phyloP scores from a whole-genome alignment of 2,797 vertebrate species.

The Nyctibius grandis region DNA sequence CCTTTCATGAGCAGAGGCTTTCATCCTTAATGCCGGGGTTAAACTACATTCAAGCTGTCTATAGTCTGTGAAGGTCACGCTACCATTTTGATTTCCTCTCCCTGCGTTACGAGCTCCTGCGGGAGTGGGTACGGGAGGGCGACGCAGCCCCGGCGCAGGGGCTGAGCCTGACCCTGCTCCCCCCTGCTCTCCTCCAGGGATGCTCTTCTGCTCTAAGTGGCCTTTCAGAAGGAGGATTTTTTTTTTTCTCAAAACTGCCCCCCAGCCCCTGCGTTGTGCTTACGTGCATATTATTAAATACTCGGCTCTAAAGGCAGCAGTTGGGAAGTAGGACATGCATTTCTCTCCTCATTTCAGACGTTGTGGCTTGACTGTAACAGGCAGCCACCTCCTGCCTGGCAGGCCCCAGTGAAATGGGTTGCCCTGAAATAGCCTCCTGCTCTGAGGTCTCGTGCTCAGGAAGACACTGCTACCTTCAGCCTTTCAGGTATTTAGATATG shows the following conservation, averaged over 20 bases:
- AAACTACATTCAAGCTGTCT: conserved; percentile 23
- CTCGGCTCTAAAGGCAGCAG: neutral
- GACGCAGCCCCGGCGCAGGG: fast-evolving
- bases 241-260: neutral
- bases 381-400: neutral
- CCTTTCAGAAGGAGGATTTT: neutral
- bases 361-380: neutral
- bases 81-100: conserved; percentile 52
- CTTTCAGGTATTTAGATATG: neutral
- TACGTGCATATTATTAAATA: neutral
- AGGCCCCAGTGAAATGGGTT: neutral
- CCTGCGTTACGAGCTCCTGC: neutral
- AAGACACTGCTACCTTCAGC: neutral
- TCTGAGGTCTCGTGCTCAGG: neutral
- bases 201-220: neutral
- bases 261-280: neutral
- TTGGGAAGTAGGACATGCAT: neutral
- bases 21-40: conserved; percentile 46
- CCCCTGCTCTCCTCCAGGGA: neutral
- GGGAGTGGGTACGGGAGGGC: neutral
- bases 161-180: neutral
- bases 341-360: neutral
- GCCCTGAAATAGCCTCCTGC: neutral
- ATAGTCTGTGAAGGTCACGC: conserved; percentile 31
- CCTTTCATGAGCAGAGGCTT: conserved; percentile 28